Percentiles rank a stretch among this genome's conserved stretches.
These are phyloP conservation scores for Digitonthophagus gazella DNA, from an alignment of 2,888 invertebrate genomes.

Conservation along the genomic window DNA sequence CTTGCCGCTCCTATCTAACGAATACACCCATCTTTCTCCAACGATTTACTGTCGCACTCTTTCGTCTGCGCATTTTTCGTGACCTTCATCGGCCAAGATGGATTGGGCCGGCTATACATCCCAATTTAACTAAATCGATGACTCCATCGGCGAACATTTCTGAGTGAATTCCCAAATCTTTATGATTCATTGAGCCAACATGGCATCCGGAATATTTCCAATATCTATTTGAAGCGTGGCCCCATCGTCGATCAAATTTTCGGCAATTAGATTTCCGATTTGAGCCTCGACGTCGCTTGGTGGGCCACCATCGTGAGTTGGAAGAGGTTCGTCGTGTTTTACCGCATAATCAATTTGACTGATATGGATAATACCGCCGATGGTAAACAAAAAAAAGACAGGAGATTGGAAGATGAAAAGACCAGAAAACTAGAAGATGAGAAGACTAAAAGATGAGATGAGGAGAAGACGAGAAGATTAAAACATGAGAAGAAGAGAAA, in stretches of 20 bases:
- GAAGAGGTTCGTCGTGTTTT: constrained; percentile 64
- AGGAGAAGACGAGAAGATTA: too few relatives aligned
- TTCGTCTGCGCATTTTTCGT: too few relatives aligned
- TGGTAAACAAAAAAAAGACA: too few relatives aligned
- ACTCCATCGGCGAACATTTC: constrained; percentile 98
- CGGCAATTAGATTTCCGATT: constrained; percentile 87
- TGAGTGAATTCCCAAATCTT: constrained; percentile 92
- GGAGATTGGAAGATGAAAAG: too few relatives aligned
- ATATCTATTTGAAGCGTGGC: constrained; percentile 95
- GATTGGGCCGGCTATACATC: too few relatives aligned
- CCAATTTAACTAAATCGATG: constrained; percentile 80
- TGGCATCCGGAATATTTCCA: constrained; percentile 94
- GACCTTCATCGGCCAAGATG: too few relatives aligned
- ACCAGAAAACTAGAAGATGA: too few relatives aligned
- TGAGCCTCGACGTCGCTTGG: constrained; percentile 63
- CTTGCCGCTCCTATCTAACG: too few relatives aligned
- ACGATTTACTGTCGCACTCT: too few relatives aligned
- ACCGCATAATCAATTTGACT: constrained; percentile 91
- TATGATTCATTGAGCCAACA: constrained; percentile 76
- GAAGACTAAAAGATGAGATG: too few relatives aligned
- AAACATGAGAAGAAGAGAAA: too few relatives aligned
- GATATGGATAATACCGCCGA: constrained; percentile 86
- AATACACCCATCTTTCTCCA: too few relatives aligned
- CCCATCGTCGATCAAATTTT: constrained; percentile 87
- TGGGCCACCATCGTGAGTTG: constrained; percentile 66